Conservation (phyloP, 2,797 vertebrate species). For the Macrochelys suwanniensis region DNA sequence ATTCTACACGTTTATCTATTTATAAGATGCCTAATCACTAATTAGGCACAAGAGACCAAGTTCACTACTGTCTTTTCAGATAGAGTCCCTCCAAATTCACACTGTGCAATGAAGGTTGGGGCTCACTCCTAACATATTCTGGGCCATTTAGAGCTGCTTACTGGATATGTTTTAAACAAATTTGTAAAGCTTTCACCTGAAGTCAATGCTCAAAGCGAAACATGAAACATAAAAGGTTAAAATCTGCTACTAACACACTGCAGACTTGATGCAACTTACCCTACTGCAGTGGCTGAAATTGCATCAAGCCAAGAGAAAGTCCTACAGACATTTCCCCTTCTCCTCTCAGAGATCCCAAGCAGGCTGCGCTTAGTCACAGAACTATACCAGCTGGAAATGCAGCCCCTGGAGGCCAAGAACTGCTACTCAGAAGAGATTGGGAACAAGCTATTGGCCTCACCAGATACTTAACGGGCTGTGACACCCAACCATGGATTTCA, state of each 20-base stretch:
- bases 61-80: neutral
- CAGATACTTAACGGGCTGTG: accelerated
- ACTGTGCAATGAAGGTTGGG: neutral
- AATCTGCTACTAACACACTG: accelerated
- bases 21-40: neutral
- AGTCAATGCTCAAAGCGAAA: neutral
- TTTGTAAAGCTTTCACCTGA: neutral
- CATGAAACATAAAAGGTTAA: accelerated
- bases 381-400: neutral
- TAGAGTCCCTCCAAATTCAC: accelerated
- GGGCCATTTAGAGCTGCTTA: neutral
- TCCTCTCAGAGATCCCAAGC: neutral
- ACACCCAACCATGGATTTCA: neutral
- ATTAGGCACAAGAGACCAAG: neutral
- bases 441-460: neutral
- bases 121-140: neutral
- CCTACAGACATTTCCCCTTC: neutral
- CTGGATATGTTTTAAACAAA: neutral
- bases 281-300: accelerated
- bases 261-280: neutral
- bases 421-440: neutral
- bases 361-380: neutral
- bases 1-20: neutral
- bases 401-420: neutral
- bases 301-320: accelerated